phyloP scores from a whole-genome alignment of 2,888 invertebrate species.

The Xanthorhoe spadicearia region DNA sequence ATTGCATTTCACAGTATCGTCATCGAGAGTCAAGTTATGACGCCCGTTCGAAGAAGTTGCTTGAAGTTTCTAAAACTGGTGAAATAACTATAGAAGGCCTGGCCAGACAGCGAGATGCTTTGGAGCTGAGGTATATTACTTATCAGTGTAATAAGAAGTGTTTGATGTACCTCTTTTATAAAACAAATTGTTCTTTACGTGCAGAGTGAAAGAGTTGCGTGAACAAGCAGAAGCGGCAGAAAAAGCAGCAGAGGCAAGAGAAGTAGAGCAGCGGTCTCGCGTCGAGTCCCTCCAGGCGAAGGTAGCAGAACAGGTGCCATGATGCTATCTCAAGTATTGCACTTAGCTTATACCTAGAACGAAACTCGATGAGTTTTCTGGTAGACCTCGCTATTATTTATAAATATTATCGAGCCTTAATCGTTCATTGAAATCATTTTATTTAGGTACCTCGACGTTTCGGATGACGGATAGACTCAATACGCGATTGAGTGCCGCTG shows the following conservation, averaged over 20 bases:
- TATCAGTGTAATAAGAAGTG: too few species aligned
- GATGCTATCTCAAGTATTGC: constrained; percentile 41
- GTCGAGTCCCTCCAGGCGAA: constrained; percentile 66
- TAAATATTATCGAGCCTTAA: too few species aligned
- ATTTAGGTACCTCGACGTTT: too few species aligned
- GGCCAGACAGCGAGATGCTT: constrained; percentile 73
- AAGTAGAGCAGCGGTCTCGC: constrained; percentile 55
- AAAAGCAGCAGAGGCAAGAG: constrained; percentile 49
- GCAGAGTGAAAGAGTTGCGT: constrained; percentile 72
- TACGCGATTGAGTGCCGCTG: too few species aligned
- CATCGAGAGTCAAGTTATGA: constrained; percentile 72
- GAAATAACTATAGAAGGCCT: constrained; percentile 73
- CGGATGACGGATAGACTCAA: too few species aligned
- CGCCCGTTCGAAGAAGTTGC: constrained; percentile 69
- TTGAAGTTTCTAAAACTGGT: constrained; percentile 75
- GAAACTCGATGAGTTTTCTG: not conserved
- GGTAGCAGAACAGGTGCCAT: constrained; percentile 72
- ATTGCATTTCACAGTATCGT: constrained; percentile 61
- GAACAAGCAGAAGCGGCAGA: constrained; percentile 63
- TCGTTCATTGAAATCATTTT: too few species aligned
- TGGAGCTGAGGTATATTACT: constrained; percentile 70
- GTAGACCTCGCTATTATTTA: constrained; percentile 9
- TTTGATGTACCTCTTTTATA: not conserved
- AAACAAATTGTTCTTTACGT: not conserved
- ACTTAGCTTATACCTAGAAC: constrained; percentile 15